phyloP scores from a whole-genome alignment of 35 echinoderm and acorn worm species.

The Anneissia japonica region DNA sequence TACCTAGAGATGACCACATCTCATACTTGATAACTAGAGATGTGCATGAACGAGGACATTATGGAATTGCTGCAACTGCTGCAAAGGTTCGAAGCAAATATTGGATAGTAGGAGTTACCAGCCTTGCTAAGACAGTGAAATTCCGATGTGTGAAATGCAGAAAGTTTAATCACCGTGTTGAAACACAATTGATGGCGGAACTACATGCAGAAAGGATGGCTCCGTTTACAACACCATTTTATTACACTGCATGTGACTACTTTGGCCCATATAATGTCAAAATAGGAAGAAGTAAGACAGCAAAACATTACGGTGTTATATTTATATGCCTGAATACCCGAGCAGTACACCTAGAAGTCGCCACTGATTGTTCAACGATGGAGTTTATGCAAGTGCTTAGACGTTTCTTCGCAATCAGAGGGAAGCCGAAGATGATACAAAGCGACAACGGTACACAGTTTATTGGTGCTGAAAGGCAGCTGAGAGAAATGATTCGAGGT shows the following conservation, averaged over 20 bases:
- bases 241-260: constrained; percentile 49
- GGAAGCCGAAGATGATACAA: constrained; percentile 13
- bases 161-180: not conserved
- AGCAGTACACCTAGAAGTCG: constrained; percentile 63
- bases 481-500: constrained; percentile 26
- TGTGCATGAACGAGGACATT: constrained; percentile 35
- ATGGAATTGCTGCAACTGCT: constrained; percentile 11
- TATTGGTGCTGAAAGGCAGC: constrained; percentile 30
- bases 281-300: constrained; percentile 42
- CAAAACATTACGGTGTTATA: constrained; percentile 48
- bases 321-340: constrained; percentile 58
- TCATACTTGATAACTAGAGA: constrained; percentile 29
- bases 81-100: constrained; percentile 27
- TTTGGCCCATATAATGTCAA: constrained; percentile 56
- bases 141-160: constrained; percentile 49
- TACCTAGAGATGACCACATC: constrained; percentile 34
- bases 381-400: constrained; percentile 44
- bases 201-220: constrained; percentile 11
- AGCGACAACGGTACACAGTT: constrained; percentile 32
- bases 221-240: constrained; percentile 51
- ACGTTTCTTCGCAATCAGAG: constrained; percentile 49
- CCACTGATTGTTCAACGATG: constrained; percentile 43
- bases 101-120: constrained; percentile 37
- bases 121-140: constrained; percentile 45
- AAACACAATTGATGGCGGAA: too few relatives aligned